Conservation (phyloP, 2,797 vertebrate species). For the Pantherophis alleghaniensis region DNA sequence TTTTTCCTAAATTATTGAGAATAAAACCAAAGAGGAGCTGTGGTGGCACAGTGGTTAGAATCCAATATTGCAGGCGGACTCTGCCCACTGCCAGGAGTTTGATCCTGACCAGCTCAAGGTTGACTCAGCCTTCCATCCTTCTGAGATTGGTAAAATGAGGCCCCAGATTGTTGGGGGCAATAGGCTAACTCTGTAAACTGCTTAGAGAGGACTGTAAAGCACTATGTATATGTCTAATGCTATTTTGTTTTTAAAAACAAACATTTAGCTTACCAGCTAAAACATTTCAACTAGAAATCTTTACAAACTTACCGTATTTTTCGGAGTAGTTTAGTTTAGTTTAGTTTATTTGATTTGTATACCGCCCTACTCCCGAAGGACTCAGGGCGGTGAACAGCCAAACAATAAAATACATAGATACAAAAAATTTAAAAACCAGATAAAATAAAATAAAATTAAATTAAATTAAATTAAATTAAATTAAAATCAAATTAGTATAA, state of each 20-base stretch:
- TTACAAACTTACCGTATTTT: neutral
- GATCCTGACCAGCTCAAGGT: neutral
- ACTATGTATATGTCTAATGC: neutral
- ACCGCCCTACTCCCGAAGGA: too few species aligned
- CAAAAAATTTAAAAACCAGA: too few species aligned
- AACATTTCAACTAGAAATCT: neutral
- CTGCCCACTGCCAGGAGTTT: neutral
- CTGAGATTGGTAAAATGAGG: neutral
- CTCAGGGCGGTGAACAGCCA: too few species aligned
- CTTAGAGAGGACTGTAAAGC: neutral
- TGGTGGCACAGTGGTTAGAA: neutral
- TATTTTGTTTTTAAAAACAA: neutral
- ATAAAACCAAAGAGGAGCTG: neutral
- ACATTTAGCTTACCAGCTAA: neutral
- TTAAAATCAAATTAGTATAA: too few species aligned
- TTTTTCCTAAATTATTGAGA: neutral
- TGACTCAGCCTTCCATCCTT: neutral
- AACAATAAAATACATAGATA: too few species aligned
- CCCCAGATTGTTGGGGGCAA: neutral
- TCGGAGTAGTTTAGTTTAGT: too few species aligned
- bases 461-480: too few species aligned
- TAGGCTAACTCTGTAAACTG: neutral
- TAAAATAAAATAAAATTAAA: too few species aligned
- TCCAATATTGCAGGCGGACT: neutral
- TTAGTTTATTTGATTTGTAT: too few species aligned